Evolutionary conservation across 2,888 invertebrate genomes (phyloP).

Genomic region (Boloria selene): DNA sequence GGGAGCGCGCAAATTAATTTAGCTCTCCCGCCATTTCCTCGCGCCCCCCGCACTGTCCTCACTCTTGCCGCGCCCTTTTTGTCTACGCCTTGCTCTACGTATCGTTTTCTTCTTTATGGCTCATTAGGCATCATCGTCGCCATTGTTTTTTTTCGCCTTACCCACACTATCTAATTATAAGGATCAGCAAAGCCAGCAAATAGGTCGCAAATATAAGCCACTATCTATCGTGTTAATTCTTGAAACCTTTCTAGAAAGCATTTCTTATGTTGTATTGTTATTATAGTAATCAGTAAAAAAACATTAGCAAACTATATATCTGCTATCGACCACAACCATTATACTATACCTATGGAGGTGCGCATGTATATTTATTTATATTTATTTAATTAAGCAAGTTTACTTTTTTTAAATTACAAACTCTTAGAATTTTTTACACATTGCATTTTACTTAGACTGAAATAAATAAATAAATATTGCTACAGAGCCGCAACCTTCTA

Average conservation of each 20-base stretch:
- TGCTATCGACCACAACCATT: too few species aligned
- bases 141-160: constrained; percentile 78
- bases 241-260: neutral
- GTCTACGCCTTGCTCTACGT: constrained; percentile 82
- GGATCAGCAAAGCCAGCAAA: constrained; percentile 66
- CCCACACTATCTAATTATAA: constrained; percentile 77
- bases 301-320: too few species aligned
- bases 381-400: too few species aligned
- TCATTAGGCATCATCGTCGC: constrained; percentile 81
- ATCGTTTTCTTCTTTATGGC: constrained; percentile 83
- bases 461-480: too few species aligned
- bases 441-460: too few species aligned
- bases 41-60: constrained; percentile 57
- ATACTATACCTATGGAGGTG: too few species aligned
- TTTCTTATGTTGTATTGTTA: neutral
- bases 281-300: too few species aligned
- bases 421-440: too few species aligned
- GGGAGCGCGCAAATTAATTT: constrained; percentile 83
- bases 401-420: too few species aligned
- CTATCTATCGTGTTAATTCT: neutral
- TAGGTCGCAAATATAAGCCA: constrained; percentile 26
- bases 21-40: constrained; percentile 82
- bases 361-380: too few species aligned
- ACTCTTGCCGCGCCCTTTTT: constrained; percentile 77
- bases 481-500: too few species aligned